phyloP scores from a whole-genome alignment of 2,113 vertebrate genomes.

The Turdus rufiventris region DNA sequence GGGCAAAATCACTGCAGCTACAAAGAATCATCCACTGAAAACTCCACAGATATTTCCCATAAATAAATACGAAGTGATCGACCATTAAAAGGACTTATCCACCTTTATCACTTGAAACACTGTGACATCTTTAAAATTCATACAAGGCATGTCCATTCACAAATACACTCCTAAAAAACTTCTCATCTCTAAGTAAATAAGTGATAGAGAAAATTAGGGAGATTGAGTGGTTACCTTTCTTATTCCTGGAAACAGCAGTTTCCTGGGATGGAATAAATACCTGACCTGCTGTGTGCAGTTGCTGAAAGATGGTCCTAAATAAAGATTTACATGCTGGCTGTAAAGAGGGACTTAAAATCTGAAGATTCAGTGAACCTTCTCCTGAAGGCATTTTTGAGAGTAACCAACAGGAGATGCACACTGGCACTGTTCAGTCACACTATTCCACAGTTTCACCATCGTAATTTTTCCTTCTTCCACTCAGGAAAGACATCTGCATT shows the following conservation, averaged over 20 bases:
- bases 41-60: slow-evolving; percentile 49
- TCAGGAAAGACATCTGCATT: neutral
- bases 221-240: neutral
- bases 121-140: neutral
- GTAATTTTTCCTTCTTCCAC: neutral
- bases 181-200: neutral
- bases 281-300: neutral
- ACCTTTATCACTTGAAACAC: neutral
- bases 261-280: slow-evolving; percentile 12
- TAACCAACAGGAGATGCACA: neutral
- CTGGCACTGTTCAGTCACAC: neutral
- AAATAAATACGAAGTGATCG: slow-evolving; percentile 24
- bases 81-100: neutral
- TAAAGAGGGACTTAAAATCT: neutral
- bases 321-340: neutral
- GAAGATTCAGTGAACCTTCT: neutral
- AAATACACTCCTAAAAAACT: neutral
- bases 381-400: neutral
- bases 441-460: neutral
- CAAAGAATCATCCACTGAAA: slow-evolving; percentile 40
- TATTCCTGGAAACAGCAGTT: neutral
- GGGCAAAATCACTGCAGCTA: slow-evolving; percentile 49
- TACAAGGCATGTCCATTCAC: neutral
- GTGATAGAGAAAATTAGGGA: neutral
- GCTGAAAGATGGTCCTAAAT: slow-evolving; percentile 32